phyloP scores from a whole-genome alignment of 1,140 invertebrate genomes.

The Lordiphosa stackelbergi region DNA sequence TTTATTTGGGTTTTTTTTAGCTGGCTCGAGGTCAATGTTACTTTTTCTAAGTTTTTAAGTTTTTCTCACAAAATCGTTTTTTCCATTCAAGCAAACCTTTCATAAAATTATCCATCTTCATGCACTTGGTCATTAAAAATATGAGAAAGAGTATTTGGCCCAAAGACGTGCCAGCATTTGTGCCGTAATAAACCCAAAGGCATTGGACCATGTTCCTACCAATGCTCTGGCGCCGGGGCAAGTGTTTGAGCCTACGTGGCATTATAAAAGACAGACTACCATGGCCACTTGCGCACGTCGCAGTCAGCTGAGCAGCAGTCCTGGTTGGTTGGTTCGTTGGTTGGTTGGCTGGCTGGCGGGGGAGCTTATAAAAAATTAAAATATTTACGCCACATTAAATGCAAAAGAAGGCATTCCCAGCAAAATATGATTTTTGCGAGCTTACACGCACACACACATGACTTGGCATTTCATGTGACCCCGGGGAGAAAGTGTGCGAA shows the following conservation, averaged over 20 bases:
- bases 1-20: too few relatives aligned
- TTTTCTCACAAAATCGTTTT: too few relatives aligned
- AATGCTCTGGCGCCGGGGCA: slow-evolving; percentile 24
- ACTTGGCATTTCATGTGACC: slow-evolving; percentile 43
- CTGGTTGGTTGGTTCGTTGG: too few relatives aligned
- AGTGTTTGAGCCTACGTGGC: slow-evolving; percentile 57
- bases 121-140: too few relatives aligned
- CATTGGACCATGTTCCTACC: slow-evolving; percentile 2
- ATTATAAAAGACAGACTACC: slow-evolving; percentile 69
- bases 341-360: too few relatives aligned
- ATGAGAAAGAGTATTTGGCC: too few relatives aligned
- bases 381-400: slow-evolving; percentile 75
- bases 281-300: slow-evolving; percentile 74
- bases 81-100: too few relatives aligned
- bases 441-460: slow-evolving; percentile 21
- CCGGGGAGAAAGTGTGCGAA: slow-evolving; percentile 36
- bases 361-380: slow-evolving; percentile 71
- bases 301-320: slow-evolving; percentile 50
- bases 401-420: slow-evolving; percentile 54
- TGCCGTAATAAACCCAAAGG: slow-evolving; percentile 31
- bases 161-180: slow-evolving; percentile 44
- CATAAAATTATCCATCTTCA: too few relatives aligned
- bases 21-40: too few relatives aligned
- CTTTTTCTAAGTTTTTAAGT: too few relatives aligned
- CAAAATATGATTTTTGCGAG: slow-evolving; percentile 68